Evolutionary conservation across 1,140 invertebrate genomes (phyloP).

Genomic region (Bombus huntii): DNA sequence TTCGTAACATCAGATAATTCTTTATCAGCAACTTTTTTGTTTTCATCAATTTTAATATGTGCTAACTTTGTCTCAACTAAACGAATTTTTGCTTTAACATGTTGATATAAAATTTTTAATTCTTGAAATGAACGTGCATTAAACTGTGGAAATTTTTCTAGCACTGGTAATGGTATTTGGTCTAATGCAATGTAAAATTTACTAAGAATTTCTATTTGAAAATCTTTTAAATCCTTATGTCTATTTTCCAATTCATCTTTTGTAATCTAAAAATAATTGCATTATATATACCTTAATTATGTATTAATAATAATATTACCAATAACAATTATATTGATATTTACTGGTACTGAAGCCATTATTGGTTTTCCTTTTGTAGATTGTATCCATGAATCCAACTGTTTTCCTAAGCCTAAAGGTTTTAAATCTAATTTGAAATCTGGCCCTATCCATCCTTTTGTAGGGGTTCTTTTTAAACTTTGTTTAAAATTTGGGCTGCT

Average conservation of each 20-base stretch:
- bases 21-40: neutral
- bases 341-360: constrained; percentile 63
- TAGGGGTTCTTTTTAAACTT: neutral
- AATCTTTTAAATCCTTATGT: constrained; percentile 63
- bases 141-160: constrained; percentile 76
- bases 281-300: constrained; percentile 7
- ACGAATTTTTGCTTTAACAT: constrained; percentile 74
- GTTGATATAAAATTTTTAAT: constrained; percentile 73
- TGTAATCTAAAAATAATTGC: constrained; percentile 54
- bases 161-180: constrained; percentile 73
- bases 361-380: constrained; percentile 50
- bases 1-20: constrained; percentile 7
- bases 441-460: constrained; percentile 58
- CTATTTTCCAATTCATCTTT: constrained; percentile 67
- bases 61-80: constrained; percentile 67
- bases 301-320: neutral
- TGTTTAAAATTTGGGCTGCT: constrained; percentile 48
- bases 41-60: constrained; percentile 34
- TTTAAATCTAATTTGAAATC: constrained; percentile 63
- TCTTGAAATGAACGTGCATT: constrained; percentile 65
- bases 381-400: constrained; percentile 69
- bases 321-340: constrained; percentile 32
- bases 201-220: constrained; percentile 74
- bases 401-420: constrained; percentile 68
- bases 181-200: constrained; percentile 70